Evolutionary conservation across 2,113 vertebrate species (phyloP), one percentile per base, ranked within the genome.

Genomic region (Aythya baeri): DNA sequence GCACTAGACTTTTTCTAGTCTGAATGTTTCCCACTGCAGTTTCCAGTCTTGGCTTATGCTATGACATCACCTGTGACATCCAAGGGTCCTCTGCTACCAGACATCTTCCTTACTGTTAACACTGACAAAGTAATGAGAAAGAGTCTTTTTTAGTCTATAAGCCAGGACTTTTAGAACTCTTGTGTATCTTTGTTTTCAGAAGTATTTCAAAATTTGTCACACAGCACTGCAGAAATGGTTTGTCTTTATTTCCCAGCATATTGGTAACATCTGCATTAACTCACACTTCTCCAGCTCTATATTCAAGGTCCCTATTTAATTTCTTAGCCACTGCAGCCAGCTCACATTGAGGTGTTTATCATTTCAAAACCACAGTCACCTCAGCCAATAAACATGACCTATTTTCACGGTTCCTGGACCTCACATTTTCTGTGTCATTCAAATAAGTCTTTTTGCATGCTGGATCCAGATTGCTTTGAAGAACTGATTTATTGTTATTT

Each of bases 201-300:
- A 73, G 11, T 21, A 26, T 52, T 83, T 94, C 59, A n/a, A 70
- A 85, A 85, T 85, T 25, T 79, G 82, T 85, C 71, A 61, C 66
- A 32, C 7, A 58, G n/a, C 0, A 0, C 74, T 0, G 0, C 49
- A 86, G n/a, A 86, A 86, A 44, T 2, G 0, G 13, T 46, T 73
- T 86, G 34, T 61, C 43, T 77, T 74, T 73, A 78, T 73, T 91
- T 58, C 74, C 62, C 63, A 46, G 3, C 21, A 20, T 29, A 46
- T 7, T 26, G 71, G 34, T 25, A 93, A 55, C 79, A 79, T 62
- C 89, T 79, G 61, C 82, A 87, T 44, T 32, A 85, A 70, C 49
- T 94, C 74, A 73, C 84, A 87, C 81, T 79, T 73, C 66, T 55
- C 31, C 71, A 55, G 54, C 89, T 94, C 89, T 46, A 93, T 9